Evolutionary conservation across 1,140 invertebrate species (phyloP).

Genomic region (Probaryconus sp.): DNA sequence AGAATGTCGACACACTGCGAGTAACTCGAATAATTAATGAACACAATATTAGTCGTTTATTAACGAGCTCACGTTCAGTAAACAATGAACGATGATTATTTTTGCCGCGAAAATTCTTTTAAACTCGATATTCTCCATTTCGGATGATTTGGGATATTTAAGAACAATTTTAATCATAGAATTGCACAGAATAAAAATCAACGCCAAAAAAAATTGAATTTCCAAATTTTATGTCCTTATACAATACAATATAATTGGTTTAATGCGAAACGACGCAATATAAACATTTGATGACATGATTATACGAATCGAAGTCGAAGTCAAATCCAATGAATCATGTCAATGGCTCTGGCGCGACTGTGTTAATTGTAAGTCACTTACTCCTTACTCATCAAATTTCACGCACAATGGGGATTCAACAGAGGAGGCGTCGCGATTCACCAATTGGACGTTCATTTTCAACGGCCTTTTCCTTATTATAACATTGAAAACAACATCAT

Average conservation of each 20-base stretch:
- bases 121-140: too few relatives aligned
- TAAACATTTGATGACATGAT: too few relatives aligned
- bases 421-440: slow-evolving; percentile 9
- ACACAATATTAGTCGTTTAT: neutral
- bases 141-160: too few relatives aligned
- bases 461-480: slow-evolving; percentile 4
- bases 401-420: slow-evolving; percentile 25
- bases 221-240: too few relatives aligned
- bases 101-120: too few relatives aligned
- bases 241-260: slow-evolving; percentile 11
- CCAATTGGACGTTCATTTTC: slow-evolving; percentile 2
- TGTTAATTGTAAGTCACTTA: slow-evolving; percentile 19
- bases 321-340: slow-evolving; percentile 47
- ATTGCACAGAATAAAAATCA: too few relatives aligned
- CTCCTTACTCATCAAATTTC: slow-evolving; percentile 39
- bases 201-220: too few relatives aligned
- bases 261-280: slow-evolving; percentile 4
- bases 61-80: too few relatives aligned
- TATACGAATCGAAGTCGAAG: slow-evolving; percentile 9
- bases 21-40: neutral
- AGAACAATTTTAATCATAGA: too few relatives aligned
- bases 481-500: too few relatives aligned
- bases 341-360: slow-evolving; percentile 3
- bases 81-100: too few relatives aligned
- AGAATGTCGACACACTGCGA: slow-evolving; percentile 5